Base-by-base conservation (phyloP, 2,888 invertebrate species). In the Plutella xylostella region DNA sequence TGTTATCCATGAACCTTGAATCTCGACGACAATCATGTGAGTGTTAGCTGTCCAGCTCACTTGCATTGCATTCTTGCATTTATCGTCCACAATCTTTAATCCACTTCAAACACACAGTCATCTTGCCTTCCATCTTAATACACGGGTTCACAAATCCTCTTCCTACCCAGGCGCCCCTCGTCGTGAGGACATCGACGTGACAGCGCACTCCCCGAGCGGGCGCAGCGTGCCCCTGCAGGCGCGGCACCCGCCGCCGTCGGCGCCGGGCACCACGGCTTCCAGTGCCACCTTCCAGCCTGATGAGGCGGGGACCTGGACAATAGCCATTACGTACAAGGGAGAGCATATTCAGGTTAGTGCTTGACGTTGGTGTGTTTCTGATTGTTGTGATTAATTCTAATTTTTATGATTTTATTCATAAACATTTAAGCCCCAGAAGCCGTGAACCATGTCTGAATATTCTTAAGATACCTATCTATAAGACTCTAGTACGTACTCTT, bases 271-370 rank as follows among this genome's bases (percentile, higher is more conserved):
- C 44, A 97, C 83, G 0, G 80, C 82, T 21, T 83, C 96, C 66
- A 94, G 94, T 55, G 97, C 98, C 53, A 97, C 95, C 59, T 98
- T 98, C 74, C 95, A 97, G 65, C 98, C 98, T 0, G 94, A 96
- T 58, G 98, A 98, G 82, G 93, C 96, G 31, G 98, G 98, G 46
- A 94, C 96, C 62, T 98, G 98, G 98, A 91, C 93, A 58, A 97
- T 99, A 46, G 94, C 94, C 52, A 97, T 98, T 52, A 91, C 94
- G 25, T 98, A 98, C 72, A 96, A 97, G 66, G 96, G 96, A 25
- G 92, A 96, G 60, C 96, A 98, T 68, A 97, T 99, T 57, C 90
- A 91, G 21, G 6, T 42, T 18, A 42, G 41, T 54, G n/a, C n/a
- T n/a, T n/a, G n/a, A n/a, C n/a, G n/a, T n/a, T n/a, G n/a, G n/a